phyloP scores from a whole-genome alignment of 1,140 invertebrate genomes.

The Contarinia nasturtii region DNA sequence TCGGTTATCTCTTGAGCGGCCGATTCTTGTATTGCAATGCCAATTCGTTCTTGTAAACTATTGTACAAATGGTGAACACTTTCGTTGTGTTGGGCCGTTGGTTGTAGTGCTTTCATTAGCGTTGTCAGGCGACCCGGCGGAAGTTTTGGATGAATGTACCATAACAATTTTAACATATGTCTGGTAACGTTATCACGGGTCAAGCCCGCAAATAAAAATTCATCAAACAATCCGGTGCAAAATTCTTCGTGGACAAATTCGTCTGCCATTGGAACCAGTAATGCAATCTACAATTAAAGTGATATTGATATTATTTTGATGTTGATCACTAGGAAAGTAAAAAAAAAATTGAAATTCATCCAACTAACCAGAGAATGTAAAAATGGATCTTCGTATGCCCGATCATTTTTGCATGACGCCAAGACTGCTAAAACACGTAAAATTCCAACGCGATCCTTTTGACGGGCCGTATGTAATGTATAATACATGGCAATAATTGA shows the following conservation, averaged over 20 bases:
- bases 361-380: conserved; percentile 63
- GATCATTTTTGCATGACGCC: conserved; percentile 75
- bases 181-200: conserved; percentile 80
- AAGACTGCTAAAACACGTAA: conserved; percentile 74
- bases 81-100: conserved; percentile 67
- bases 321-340: no score
- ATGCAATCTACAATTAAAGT: conserved; percentile 38
- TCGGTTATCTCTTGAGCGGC: conserved; percentile 28
- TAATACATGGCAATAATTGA: conserved; percentile 92
- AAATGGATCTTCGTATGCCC: conserved; percentile 89
- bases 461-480: conserved; percentile 64
- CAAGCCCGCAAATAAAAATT: conserved; percentile 82
- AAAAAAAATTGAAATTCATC: background rate
- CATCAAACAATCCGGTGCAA: conserved; percentile 88
- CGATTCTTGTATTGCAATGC: conserved; percentile 39
- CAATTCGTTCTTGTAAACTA: conserved; percentile 57
- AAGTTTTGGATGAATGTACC: conserved; percentile 78
- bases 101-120: conserved; percentile 72
- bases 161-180: conserved; percentile 80
- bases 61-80: conserved; percentile 64
- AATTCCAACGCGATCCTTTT: conserved; percentile 66
- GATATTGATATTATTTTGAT: no score
- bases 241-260: conserved; percentile 89
- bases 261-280: conserved; percentile 74
- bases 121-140: conserved; percentile 59